These are phyloP conservation scores for Ptychochromis oligacanthus DNA, from an alignment of 2,113 vertebrate species.

Conservation along the genomic window DNA sequence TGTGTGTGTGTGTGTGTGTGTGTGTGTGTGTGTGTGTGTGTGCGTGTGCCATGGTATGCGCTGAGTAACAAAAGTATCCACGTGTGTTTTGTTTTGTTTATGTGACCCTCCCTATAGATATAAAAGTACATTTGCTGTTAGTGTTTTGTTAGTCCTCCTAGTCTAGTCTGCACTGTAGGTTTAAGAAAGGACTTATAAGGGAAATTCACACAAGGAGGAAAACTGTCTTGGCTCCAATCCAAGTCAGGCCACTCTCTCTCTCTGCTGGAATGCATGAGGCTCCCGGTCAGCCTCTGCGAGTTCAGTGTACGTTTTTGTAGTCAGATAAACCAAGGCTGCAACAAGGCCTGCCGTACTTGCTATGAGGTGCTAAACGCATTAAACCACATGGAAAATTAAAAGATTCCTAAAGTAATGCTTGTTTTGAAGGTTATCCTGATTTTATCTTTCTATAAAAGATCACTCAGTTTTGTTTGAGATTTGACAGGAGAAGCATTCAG, in stretches of 20 bases:
- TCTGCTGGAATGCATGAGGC: conserved; percentile 72
- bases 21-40: conserved; percentile 9
- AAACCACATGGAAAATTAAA: neutral
- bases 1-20: conserved; percentile 24
- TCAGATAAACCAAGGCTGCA: conserved; percentile 26
- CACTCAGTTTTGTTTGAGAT: neutral
- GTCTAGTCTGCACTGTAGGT: conserved; percentile 6
- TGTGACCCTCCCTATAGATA: neutral
- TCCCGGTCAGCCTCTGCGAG: conserved; percentile 34
- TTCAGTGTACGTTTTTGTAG: conserved; percentile 11
- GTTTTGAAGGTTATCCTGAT: neutral
- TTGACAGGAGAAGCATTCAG: neutral
- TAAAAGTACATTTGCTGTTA: neutral
- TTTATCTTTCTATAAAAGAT: neutral
- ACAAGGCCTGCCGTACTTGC: conserved; percentile 43
- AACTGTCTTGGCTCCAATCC: conserved; percentile 47
- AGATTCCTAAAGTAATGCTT: neutral
- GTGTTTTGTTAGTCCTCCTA: neutral
- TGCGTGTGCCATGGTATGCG: neutral
- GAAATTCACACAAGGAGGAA: conserved; percentile 35
- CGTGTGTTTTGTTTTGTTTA: conserved; percentile 45
- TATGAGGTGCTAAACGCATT: neutral
- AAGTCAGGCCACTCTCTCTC: conserved; percentile 41
- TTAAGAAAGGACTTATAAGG: conserved; percentile 11
- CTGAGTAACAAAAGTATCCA: conserved; percentile 35